Conservation (phyloP, 1,140 invertebrate genomes). For the Neodiprion virginianus region DNA sequence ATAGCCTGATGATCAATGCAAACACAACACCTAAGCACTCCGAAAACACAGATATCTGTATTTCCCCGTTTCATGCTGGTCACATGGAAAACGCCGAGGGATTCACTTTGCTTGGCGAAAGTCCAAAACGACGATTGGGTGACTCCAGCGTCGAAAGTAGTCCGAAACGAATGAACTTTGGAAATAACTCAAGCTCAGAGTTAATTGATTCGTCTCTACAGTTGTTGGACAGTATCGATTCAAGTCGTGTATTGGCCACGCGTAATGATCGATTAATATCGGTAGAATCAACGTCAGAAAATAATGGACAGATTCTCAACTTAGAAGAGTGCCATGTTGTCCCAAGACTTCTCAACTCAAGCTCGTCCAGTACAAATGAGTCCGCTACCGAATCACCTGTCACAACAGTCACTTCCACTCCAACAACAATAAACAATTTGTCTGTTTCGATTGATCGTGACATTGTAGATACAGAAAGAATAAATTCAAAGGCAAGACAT, state of each 20-base stretch:
- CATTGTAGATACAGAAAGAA: constrained; percentile 36
- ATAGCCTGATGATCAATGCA: constrained; percentile 34
- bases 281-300: constrained; percentile 38
- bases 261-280: constrained; percentile 34
- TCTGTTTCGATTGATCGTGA: constrained; percentile 10
- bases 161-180: constrained; percentile 51
- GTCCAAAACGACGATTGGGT: constrained; percentile 48
- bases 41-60: constrained; percentile 41
- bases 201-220: constrained; percentile 15
- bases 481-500: constrained; percentile 54
- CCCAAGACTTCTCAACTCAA: constrained; percentile 42
- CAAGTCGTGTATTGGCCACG: constrained; percentile 12
- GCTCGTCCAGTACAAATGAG: neutral
- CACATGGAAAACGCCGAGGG: constrained; percentile 41
- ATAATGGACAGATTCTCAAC: constrained; percentile 42
- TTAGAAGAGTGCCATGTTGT: constrained; percentile 57
- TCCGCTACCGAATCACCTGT: neutral
- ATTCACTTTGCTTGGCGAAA: constrained; percentile 45
- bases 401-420: constrained; percentile 17
- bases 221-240: constrained; percentile 23
- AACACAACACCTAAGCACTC: constrained; percentile 29
- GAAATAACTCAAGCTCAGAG: constrained; percentile 10
- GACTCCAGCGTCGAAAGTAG: constrained; percentile 52
- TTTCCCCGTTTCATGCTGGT: constrained; percentile 47
- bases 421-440: constrained; percentile 22